phyloP scores from a whole-genome alignment of 2,113 vertebrate species.

The Chaetorhynchus papuensis region DNA sequence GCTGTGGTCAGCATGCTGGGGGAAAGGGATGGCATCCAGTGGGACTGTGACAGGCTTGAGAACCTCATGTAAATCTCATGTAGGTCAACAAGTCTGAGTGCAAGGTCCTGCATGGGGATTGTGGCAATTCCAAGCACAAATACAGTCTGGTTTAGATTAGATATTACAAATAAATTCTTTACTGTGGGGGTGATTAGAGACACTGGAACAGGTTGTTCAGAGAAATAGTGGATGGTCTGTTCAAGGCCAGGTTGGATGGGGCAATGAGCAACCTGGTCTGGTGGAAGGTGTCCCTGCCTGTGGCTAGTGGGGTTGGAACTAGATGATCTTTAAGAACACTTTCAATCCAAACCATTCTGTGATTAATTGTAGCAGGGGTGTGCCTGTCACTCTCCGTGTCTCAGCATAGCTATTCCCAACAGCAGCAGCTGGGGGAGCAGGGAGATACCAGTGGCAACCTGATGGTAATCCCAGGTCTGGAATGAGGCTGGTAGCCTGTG shows the following conservation, averaged over 20 bases:
- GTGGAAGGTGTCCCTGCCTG: background rate
- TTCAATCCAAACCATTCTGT: background rate
- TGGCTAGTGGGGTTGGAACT: background rate
- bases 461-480: background rate
- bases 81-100: background rate
- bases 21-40: too few species aligned
- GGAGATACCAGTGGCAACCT: background rate
- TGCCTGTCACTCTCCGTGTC: background rate
- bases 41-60: background rate
- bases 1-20: background rate
- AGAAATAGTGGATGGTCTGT: background rate
- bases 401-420: background rate
- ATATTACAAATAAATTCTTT: background rate
- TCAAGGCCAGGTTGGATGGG: background rate
- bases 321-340: background rate
- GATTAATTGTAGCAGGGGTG: background rate
- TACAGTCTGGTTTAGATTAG: background rate
- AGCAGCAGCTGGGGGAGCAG: background rate
- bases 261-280: background rate
- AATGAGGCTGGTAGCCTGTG: background rate
- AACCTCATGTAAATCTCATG: background rate
- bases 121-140: background rate
- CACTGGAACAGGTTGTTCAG: background rate
- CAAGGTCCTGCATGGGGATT: background rate
- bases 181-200: too few species aligned